Base-by-base conservation (phyloP, 2,888 invertebrate genomes). In the Drosophila antonietae region DNA sequence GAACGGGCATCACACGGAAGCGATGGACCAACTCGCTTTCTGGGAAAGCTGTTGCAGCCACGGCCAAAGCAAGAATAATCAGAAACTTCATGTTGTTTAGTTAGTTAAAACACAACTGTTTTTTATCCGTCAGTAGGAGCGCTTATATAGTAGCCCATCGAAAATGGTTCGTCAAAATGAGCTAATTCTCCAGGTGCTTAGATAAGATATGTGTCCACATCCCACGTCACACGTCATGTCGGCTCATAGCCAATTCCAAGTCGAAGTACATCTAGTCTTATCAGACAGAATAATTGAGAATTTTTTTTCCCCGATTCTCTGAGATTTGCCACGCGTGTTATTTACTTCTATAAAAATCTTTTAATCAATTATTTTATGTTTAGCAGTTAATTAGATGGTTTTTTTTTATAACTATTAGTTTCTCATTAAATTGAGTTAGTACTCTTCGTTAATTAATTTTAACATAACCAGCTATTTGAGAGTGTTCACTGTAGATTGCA, bases 11-110 rank as follows among this genome's bases (percentile, higher is more conserved):
- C 52, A 56, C 75, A 14, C 68, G 68, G 41, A 6, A 65, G 49
- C 75, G 82, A 18, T 43, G 71, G 1, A 47, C 15, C 69, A 88
- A 59, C 64, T 78, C 62, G 12, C 37, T 7, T 51, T 87, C 74
- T 43, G 88, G 78, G 62, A 82, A 71, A 14, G 86, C 90, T 9
- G 81, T 70, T 37, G 82, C 81, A 64, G 88, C 84, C 71, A 87
- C 78, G 14, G 80, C 83, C 76, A 90, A 47, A 53, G 81, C 62
- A 55, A 90, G 78, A 69, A 88, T 67, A 65, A 90, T 80, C 39
- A 91, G 83, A 64, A 90, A 69, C 76, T 91, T 90, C 90, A 91
- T 90, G 67, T 77, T 76, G 83, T 66, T 74, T n/a, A 31, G 56
- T 68, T 59, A 63, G 59, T 68, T 31, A 63, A 56, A 67, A 84